Conservation (phyloP, 2,797 vertebrate genomes). For the Morelia viridis region DNA sequence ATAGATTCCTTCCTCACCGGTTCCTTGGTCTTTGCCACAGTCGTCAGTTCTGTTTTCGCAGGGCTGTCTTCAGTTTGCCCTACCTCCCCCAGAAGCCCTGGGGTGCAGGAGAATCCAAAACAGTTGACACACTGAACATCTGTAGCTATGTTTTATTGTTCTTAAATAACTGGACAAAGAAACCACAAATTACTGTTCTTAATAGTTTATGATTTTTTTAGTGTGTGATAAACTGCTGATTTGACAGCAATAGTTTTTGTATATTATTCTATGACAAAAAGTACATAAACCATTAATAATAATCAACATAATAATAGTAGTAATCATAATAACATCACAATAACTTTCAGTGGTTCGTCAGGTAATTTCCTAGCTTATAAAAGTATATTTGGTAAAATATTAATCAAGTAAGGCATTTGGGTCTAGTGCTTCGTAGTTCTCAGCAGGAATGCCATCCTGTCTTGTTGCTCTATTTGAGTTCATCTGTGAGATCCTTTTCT, state of each 20-base stretch:
- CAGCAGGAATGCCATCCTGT: too few relatives aligned
- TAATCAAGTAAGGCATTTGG: accelerated
- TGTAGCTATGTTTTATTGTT: conserved; percentile 39
- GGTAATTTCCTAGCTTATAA: not conserved
- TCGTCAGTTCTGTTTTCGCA: too few relatives aligned
- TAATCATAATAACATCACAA: too few relatives aligned
- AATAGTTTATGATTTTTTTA: not conserved
- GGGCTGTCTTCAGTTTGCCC: too few relatives aligned
- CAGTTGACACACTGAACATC: conserved; percentile 37
- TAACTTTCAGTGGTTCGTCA: not conserved
- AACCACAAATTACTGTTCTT: not conserved
- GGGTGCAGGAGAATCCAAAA: conserved; percentile 6
- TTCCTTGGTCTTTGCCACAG: too few relatives aligned
- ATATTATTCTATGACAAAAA: not conserved
- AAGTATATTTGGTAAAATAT: conserved; percentile 12
- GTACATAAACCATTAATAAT: too few relatives aligned
- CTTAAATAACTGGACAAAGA: conserved; percentile 19
- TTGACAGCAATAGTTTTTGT: conserved; percentile 16
- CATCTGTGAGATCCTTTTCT: too few relatives aligned
- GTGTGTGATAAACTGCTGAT: not conserved
- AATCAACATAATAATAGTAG: too few relatives aligned
- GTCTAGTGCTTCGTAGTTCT: too few relatives aligned
- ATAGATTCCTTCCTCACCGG: not conserved
- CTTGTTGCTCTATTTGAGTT: too few relatives aligned
- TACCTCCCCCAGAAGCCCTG: too few relatives aligned